A percentile compares a stretch with the other conserved stretches of the same genome.
Conservation (phyloP, 2,797 vertebrate genomes). For the Geotrypetes seraphini region DNA sequence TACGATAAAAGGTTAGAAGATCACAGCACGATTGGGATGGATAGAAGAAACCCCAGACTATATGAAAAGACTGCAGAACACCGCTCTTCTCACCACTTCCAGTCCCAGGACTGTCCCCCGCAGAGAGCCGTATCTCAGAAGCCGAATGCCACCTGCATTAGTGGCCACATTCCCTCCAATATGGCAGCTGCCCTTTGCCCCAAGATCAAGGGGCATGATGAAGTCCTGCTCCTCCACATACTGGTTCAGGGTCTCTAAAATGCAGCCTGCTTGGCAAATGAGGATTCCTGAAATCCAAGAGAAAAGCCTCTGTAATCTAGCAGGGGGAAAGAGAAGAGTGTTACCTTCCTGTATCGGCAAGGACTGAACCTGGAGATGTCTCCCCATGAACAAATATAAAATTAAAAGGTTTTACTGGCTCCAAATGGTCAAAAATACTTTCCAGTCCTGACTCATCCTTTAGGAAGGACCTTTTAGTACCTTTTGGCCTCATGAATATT, state of each 20-base stretch:
- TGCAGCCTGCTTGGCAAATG: conserved; percentile 85
- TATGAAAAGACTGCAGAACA: too few species aligned
- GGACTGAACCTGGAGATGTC: too few species aligned
- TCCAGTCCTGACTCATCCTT: too few species aligned
- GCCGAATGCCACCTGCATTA: conserved; percentile 82
- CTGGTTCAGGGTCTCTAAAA: conserved; percentile 72
- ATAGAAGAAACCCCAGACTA: background rate
- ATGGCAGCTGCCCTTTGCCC: conserved; percentile 92
- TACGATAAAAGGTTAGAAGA: background rate
- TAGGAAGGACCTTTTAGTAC: too few species aligned
- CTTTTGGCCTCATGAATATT: too few species aligned
- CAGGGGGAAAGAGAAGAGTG: too few species aligned
- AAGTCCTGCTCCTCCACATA: conserved; percentile 69
- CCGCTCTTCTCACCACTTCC: conserved; percentile 73
- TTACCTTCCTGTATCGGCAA: too few species aligned
- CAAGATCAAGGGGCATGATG: conserved; percentile 87
- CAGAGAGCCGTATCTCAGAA: conserved; percentile 83
- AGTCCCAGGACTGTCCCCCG: conserved; percentile 83
- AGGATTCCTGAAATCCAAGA: conserved; percentile 74
- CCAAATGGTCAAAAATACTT: too few species aligned
- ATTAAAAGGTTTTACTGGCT: too few species aligned
- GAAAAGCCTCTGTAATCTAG: too few species aligned
- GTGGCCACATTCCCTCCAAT: conserved; percentile 92
- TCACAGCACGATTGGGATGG: too few species aligned
- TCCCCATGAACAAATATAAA: too few species aligned